Conservation (phyloP, 1,140 invertebrate species). For the Ceratoteleas bidentatus region DNA sequence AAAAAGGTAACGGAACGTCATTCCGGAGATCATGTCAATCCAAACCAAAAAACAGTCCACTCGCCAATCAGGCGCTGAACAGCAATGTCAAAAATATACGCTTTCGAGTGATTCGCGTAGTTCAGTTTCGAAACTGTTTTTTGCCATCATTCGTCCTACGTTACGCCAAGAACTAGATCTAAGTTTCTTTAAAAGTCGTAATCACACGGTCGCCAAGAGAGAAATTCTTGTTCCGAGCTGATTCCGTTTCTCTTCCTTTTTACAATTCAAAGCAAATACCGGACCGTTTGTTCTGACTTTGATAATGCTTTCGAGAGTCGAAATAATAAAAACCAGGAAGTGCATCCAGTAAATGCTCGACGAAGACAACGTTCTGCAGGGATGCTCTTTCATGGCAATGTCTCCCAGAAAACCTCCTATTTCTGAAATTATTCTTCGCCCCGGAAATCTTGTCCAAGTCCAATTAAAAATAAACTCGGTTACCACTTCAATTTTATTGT, state of each 20-base stretch:
- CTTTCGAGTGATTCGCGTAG: constrained; percentile 17
- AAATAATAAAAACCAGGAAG: no score
- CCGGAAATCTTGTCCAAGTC: no score
- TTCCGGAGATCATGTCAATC: constrained; percentile 29
- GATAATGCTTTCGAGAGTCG: no score
- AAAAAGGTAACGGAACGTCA: constrained; percentile 19
- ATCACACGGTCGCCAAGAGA: constrained; percentile 3
- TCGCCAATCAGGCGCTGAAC: constrained; percentile 7
- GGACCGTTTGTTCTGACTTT: constrained; percentile 13
- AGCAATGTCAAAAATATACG: constrained; percentile 53
- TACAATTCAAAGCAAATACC: constrained; percentile 18
- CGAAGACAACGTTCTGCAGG: no score
- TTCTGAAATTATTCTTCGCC: no score
- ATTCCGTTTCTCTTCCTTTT: not conserved
- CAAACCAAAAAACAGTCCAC: constrained; percentile 25
- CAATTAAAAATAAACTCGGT: no score
- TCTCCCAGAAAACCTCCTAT: no score
- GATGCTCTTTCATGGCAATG: no score
- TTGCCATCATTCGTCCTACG: constrained; percentile 26
- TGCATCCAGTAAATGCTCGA: no score
- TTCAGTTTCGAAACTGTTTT: constrained; percentile 23
- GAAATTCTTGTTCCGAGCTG: not conserved
- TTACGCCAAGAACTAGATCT: constrained; percentile 11
- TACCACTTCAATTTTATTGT: no score
- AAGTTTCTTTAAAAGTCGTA: constrained; percentile 17